Percentiles rank a stretch among this genome's conserved stretches.
Evolutionary conservation across 2,113 vertebrate species (phyloP).

Genomic region (Romanogobio albipinnatus): DNA sequence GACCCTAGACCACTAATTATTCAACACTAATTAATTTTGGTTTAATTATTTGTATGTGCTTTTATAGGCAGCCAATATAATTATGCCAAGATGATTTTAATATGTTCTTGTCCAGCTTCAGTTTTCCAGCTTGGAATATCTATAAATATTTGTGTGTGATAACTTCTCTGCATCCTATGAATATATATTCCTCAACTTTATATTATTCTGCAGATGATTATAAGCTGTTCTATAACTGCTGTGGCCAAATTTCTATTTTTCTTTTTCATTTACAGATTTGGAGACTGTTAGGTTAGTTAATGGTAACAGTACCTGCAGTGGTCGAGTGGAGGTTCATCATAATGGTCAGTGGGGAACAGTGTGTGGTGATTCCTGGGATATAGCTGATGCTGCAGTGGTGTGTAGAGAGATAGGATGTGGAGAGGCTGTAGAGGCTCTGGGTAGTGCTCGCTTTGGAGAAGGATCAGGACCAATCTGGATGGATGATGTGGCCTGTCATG

Average conservation of each 20-base stretch:
- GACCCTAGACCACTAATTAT: too few relatives aligned
- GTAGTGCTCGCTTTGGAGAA: neutral
- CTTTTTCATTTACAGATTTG: neutral
- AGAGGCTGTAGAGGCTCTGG: neutral
- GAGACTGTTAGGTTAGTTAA: neutral
- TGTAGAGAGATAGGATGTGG: conserved; percentile 7
- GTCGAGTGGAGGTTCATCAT: conserved; percentile 12
- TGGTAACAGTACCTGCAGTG: neutral
- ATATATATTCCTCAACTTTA: too few relatives aligned
- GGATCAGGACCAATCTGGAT: neutral
- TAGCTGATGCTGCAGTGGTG: conserved; percentile 2
- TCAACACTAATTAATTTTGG: too few relatives aligned
- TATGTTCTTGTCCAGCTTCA: too few relatives aligned
- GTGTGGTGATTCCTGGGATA: neutral
- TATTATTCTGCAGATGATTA: too few relatives aligned
- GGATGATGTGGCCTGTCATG: neutral
- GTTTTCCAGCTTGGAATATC: too few relatives aligned
- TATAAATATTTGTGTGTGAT: too few relatives aligned
- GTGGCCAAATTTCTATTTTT: too few relatives aligned
- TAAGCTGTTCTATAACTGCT: neutral
- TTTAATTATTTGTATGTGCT: too few relatives aligned
- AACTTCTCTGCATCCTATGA: too few relatives aligned
- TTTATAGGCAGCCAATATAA: too few relatives aligned
- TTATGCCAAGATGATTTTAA: too few relatives aligned
- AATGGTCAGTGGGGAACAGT: conserved; percentile 8